These are phyloP conservation scores for Pristiophorus japonicus DNA, from an alignment of 2,113 vertebrate genomes.

Conservation along the genomic window DNA sequence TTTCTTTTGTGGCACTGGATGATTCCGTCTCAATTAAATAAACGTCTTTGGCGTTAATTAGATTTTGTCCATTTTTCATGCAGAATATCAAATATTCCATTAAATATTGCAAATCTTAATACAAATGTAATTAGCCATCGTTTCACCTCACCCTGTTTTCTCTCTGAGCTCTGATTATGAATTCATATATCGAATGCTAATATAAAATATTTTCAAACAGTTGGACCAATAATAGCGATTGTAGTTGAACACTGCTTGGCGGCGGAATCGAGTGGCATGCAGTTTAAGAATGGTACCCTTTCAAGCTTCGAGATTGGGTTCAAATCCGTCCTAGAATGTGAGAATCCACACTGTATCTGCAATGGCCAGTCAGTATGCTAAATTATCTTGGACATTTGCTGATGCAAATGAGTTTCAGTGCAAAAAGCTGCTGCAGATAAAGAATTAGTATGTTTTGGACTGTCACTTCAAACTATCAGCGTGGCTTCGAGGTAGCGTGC, in stretches of 20 bases:
- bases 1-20: no score
- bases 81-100: not conserved
- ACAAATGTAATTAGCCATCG: slow-evolving; percentile 27
- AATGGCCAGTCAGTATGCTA: not conserved
- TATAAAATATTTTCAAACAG: not conserved
- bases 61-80: not conserved
- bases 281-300: not conserved
- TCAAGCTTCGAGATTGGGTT: not conserved
- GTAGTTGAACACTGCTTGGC: not conserved
- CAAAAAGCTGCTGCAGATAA: not conserved
- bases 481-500: no score
- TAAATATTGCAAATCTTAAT: slow-evolving; percentile 15
- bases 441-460: not conserved
- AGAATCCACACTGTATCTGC: not conserved
- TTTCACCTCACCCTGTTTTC: not conserved
- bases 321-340: not conserved
- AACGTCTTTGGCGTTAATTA: slow-evolving; percentile 7
- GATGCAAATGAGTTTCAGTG: not conserved
- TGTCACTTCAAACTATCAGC: not conserved
- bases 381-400: not conserved
- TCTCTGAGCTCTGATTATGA: not conserved
- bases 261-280: not conserved
- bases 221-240: not conserved
- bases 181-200: slow-evolving; percentile 7
- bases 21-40: slow-evolving; percentile 20